Base-by-base conservation (phyloP, 2,888 invertebrate genomes). In the Pristionchus japonicus region DNA sequence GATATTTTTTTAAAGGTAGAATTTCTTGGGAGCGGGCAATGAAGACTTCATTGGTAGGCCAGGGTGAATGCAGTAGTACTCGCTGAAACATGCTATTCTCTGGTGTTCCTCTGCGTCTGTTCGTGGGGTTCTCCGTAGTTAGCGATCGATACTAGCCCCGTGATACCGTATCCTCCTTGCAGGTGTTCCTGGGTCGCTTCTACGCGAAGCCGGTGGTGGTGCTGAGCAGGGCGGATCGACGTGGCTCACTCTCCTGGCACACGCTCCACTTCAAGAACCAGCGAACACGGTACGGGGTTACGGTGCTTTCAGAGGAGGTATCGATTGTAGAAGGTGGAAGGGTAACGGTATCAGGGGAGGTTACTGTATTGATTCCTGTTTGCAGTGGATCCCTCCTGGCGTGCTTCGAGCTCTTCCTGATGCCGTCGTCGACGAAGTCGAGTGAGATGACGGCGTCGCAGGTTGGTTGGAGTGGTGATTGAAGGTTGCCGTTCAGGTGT, bases 161-260 rank as follows among this genome's bases (percentile, higher is more conserved):
- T n/a, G 11, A 43, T 43, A 43, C 43, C 6, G 43, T 43, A 61
- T 11, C 27, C 43, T 34, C 9, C 31, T 43, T 80, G 31, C 74
- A 89, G 89, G 80, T 89, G 88, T 90, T 92, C 57, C 90, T 94
- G 17, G 94, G 94, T 40, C 89, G 91, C 3, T 92, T 93, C 88
- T 90, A 90, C 37, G 88, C 90, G 17, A 80, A 88, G 2, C 93
- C 93, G 6, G 88, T 86, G 6, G 92, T 93, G 27, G 91, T 93
- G 31, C 90, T 89, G 67, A 86, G 86, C 2, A 88, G 89, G 13
- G 88, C 89, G 0, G 92, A 93, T 86, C 27, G 77, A 52, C 89
- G 92, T 31, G 91, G 91, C 6, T 52, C 80, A 11, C 91, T 91
- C 13, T 85, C 82, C n/a, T 93, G 93, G 93, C 89, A 90, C 89